Conservation (phyloP, 2,888 invertebrate species). For the Mythimna loreyi region DNA sequence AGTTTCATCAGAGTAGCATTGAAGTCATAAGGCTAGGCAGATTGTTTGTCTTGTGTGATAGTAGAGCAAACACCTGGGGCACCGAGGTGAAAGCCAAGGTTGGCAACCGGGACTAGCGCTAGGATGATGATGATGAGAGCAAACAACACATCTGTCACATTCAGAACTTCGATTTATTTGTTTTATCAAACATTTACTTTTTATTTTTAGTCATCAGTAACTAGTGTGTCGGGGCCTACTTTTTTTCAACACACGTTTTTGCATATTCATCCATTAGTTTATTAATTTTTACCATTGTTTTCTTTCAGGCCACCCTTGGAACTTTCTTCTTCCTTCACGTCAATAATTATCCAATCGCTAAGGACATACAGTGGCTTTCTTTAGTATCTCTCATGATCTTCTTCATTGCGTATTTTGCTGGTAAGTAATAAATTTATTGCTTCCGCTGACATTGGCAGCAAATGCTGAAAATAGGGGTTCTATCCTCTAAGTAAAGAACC, state of each 20-base stretch:
- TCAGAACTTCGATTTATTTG: neutral
- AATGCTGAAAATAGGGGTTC: too few species aligned
- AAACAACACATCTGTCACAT: neutral
- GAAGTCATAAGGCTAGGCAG: neutral
- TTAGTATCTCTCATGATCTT: conserved; percentile 68
- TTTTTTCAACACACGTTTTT: neutral
- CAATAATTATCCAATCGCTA: conserved; percentile 49
- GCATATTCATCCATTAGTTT: neutral
- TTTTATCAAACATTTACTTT: too few species aligned
- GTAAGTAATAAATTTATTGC: conserved; percentile 59
- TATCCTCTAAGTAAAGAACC: too few species aligned
- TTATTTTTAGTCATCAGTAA: too few species aligned
- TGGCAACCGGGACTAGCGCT: too few species aligned
- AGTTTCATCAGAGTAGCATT: neutral
- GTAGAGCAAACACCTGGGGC: too few species aligned
- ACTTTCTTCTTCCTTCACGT: conserved; percentile 71
- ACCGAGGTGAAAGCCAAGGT: too few species aligned
- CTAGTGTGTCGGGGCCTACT: too few species aligned
- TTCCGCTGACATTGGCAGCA: neutral
- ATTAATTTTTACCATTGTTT: too few species aligned
- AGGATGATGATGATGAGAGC: too few species aligned
- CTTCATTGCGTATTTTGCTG: conserved; percentile 72
- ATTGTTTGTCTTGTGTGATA: neutral
- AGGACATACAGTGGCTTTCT: conserved; percentile 71
- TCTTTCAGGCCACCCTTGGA: conserved; percentile 69